Evolutionary conservation across 2,888 invertebrate species (phyloP).

Genomic region (Penaeus monodon): DNA sequence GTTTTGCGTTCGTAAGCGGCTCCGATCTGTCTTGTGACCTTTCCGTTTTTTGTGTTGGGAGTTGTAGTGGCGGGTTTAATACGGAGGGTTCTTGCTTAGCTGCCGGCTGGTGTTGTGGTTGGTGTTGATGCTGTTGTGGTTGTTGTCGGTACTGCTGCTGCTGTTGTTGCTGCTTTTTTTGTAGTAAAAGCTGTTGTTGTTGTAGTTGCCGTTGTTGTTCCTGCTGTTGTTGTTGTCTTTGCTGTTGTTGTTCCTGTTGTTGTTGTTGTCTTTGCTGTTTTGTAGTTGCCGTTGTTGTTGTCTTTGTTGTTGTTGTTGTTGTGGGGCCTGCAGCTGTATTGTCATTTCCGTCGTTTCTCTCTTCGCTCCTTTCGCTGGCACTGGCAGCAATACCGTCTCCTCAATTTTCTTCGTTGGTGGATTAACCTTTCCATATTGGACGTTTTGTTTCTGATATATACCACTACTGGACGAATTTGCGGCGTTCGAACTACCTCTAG

Average conservation of each 20-base stretch:
- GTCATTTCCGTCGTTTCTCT: background rate
- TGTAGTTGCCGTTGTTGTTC: background rate
- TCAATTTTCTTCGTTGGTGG: no score
- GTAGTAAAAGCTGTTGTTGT: background rate
- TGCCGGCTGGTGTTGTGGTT: background rate
- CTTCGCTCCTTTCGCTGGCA: no score
- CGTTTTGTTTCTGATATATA: no score
- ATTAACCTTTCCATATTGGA: no score
- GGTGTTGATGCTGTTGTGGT: background rate
- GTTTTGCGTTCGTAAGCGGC: no score
- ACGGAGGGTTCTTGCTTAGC: no score
- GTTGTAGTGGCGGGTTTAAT: no score
- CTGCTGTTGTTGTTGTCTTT: background rate
- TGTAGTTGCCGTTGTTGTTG: background rate
- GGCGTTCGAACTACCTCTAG: no score
- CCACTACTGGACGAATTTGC: no score
- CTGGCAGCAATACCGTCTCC: no score
- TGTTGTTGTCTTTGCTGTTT: background rate
- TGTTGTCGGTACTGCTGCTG: background rate
- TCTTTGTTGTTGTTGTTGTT: constrained; percentile 3
- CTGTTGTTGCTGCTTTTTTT: background rate
- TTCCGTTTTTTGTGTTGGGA: no score
- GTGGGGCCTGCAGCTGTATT: background rate
- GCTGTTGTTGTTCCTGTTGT: background rate
- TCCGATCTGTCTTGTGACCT: no score